A percentile compares a stretch with the other conserved stretches of the same genome.
Evolutionary conservation across 1,140 invertebrate species (phyloP).

Genomic region (Aphaenogaster rudis): DNA sequence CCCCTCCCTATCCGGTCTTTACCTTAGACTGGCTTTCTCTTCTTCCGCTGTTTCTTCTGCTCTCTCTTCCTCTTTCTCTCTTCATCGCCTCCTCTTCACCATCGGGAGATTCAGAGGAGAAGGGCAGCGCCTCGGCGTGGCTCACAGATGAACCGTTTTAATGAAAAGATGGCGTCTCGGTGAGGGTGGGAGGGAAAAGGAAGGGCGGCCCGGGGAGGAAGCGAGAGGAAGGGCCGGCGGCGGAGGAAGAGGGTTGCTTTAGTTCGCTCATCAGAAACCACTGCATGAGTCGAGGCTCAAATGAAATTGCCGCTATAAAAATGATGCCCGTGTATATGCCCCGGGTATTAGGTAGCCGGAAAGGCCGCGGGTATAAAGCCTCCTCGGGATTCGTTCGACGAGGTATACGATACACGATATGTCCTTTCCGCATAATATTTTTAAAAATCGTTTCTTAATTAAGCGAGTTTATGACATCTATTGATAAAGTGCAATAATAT

Average conservation of each 20-base stretch:
- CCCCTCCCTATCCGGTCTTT: conserved; percentile 26
- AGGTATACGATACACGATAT: conserved; percentile 32
- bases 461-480: background rate
- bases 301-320: conserved; percentile 87
- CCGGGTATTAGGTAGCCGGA: conserved; percentile 81
- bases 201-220: conserved; percentile 35
- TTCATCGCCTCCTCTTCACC: conserved; percentile 47
- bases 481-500: background rate
- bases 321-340: conserved; percentile 84
- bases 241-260: conserved; percentile 62
- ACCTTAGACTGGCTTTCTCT: conserved; percentile 49
- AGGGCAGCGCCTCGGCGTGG: conserved; percentile 72
- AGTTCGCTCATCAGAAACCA: conserved; percentile 85
- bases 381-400: conserved; percentile 61
- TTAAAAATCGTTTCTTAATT: conserved; percentile 38
- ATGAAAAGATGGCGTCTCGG: conserved; percentile 85
- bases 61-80: conserved; percentile 20
- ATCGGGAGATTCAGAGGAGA: conserved; percentile 58
- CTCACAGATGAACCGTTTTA: conserved; percentile 85
- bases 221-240: conserved; percentile 52
- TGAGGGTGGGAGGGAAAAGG: conserved; percentile 66
- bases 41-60: conserved; percentile 50
- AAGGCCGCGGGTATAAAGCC: conserved; percentile 63
- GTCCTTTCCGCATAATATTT: conserved; percentile 21
- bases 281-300: conserved; percentile 85